Base-by-base conservation (phyloP, 2,113 vertebrate genomes). In the Poicephalus gulielmi region DNA sequence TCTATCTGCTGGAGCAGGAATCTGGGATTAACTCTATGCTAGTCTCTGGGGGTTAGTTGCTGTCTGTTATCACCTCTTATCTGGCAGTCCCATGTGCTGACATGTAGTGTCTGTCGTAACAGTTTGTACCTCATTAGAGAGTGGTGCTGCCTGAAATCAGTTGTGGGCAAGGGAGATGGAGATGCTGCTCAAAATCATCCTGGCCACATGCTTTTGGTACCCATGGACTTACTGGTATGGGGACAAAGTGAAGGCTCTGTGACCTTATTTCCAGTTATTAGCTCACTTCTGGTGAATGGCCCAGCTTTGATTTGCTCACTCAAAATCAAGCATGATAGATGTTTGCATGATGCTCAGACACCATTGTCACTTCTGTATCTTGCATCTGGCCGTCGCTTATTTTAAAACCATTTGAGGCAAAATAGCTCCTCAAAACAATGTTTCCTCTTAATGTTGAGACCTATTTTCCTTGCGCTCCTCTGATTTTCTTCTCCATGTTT, bases 401-500 rank as follows among this genome's bases (percentile, higher is more conserved):
- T 47, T 97, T 94, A 57, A 79, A 90, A 96, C 90, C 88, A 69
- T 49, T 91, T 94, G 43, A 63, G 80, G 76, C 77, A 69, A 90
- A 78, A 92, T 27, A 87, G 28, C 31, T 92, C 37, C 57, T 55
- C 75, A 84, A 83, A 94, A 83, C 55, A 41, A 46, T 53, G 43
- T 50, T 89, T 80, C 31, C 47, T 86, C 27, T 82, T 64, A 66
- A 64, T 17, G 12, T 68, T 81, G 74, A 89, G 80, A 35, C 68
- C 60, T 82, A 50, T 55, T 95, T 94, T 88, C 57, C 52, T 60
- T 31, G 31, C 69, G 60, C 23, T 83, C 27, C 52, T 92, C 92
- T 85, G 94, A 92, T 95, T 93, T 95, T 96, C 91, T 94, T 73
- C 66, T 94, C n/a, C 41, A 18, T 24, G 7, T 91, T 91, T 81